phyloP scores from a whole-genome alignment of 30 jellyfish, hydroid and myxozoan species.

The Aurelia sp. region DNA sequence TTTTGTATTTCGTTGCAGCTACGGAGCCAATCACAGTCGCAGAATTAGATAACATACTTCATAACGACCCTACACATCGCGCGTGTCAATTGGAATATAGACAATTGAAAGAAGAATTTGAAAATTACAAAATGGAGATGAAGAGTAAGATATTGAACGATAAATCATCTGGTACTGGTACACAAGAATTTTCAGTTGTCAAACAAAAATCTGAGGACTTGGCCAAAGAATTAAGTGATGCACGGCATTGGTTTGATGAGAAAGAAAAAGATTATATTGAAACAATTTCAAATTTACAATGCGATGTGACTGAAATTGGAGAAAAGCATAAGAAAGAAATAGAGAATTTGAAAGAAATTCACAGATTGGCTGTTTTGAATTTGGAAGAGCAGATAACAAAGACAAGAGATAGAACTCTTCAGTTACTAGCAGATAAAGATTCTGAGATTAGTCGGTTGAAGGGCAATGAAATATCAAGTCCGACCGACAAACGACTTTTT shows the following conservation, averaged over 20 bases:
- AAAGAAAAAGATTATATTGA: constrained; percentile 72
- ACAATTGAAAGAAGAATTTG: constrained; percentile 91
- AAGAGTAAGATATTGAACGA: background rate
- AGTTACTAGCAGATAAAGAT: constrained; percentile 83
- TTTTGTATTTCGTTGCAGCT: background rate
- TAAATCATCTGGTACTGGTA: background rate
- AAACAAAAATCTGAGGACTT: constrained; percentile 59
- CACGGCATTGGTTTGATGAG: constrained; percentile 42
- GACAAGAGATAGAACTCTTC: constrained; percentile 81
- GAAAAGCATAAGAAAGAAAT: constrained; percentile 57
- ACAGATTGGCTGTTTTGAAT: constrained; percentile 24
- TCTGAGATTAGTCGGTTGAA: constrained; percentile 78
- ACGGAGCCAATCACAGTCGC: constrained; percentile 53
- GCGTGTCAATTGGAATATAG: constrained; percentile 83
- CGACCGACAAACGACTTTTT: constrained; percentile 16
- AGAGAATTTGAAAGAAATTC: constrained; percentile 31
- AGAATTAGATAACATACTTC: constrained; percentile 75
- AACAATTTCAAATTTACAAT: constrained; percentile 63
- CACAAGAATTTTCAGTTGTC: constrained; percentile 42
- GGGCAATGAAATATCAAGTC: constrained; percentile 20
- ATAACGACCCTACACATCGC: constrained; percentile 86
- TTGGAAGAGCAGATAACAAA: constrained; percentile 67
- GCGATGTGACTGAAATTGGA: constrained; percentile 62
- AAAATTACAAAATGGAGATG: constrained; percentile 51
- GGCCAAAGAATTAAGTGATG: constrained; percentile 37